Base-by-base conservation (phyloP, 35 echinoderm and acorn worm species). In the Chiridota heheva region DNA sequence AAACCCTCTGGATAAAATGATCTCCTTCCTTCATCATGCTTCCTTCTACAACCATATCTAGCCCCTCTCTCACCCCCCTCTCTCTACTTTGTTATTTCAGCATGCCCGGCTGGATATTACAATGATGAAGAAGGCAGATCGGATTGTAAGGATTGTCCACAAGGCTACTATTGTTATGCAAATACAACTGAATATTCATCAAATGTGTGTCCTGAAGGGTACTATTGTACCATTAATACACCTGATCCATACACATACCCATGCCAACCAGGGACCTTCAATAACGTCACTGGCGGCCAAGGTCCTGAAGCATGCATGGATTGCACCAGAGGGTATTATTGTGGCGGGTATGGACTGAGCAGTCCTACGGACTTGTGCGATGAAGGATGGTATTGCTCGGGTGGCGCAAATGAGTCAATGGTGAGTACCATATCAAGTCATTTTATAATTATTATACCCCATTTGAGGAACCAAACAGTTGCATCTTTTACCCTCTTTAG, bases 141-240 rank as follows among this genome's bases (percentile, higher is more conserved):
- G 2, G 22, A 48, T 5, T 97, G 94, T 37, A 84, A 81, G 17
- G 67, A 78, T 33, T 97, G 94, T 67, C 94, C 94, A 1, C 73
- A 84, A 59, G 72, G 94, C 53, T 88, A 97, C 81, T 97, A 91
- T 66, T 97, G 94, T 66, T 97, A 97, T 47, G 63, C 60, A 88
- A 97, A 97, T 67, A 97, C 94, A n/a, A 97, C 94, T 7, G 89
- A 91, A 64, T 97, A 97, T 68, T 36, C 42, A n/a, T 28, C 67
- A 1, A 91, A 97, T 60, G 82, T 86, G 15, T 97, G 94, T 42
- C 94, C 94, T 2, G 62, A 73, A 34, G 94, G 94, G 12, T 97
- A 91, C 84, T 97, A 91, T 67, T 97, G 94, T 45, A 70, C 84
- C 12, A 78, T 82, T 24, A 97, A 97, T 44, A 97, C 94, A 16